phyloP scores from a whole-genome alignment of 1,140 invertebrate species.

The Drosophila bipectinata region DNA sequence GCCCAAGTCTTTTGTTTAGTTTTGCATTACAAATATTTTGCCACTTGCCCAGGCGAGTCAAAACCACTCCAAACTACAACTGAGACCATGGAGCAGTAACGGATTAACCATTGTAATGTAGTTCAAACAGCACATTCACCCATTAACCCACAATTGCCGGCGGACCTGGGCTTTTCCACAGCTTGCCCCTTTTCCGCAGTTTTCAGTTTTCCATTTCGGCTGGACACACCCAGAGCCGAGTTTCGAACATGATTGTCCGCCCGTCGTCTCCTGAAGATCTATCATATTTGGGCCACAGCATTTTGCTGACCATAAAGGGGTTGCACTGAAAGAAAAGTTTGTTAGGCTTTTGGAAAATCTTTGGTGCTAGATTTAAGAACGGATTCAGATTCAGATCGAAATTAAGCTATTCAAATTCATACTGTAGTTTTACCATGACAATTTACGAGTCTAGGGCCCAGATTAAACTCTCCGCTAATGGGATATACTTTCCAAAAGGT shows the following conservation, averaged over 20 bases:
- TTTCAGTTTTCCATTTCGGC: conserved; percentile 53
- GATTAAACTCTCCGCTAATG: too few species aligned
- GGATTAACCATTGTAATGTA: conserved; percentile 68
- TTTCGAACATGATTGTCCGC: conserved; percentile 42
- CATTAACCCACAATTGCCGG: conserved; percentile 76
- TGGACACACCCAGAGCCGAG: conserved; percentile 36
- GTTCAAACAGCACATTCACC: conserved; percentile 74
- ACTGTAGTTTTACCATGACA: too few species aligned
- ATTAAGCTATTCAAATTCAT: too few species aligned
- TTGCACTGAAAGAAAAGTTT: not conserved
- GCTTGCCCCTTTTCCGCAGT: conserved; percentile 16
- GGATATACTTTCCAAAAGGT: not conserved
- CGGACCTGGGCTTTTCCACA: conserved; percentile 35
- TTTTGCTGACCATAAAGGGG: conserved; percentile 7
- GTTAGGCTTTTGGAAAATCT: not conserved
- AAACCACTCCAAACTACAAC: conserved; percentile 8
- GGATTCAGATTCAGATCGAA: too few species aligned
- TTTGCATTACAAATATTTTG: conserved; percentile 49
- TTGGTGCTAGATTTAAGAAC: too few species aligned
- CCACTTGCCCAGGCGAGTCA: conserved; percentile 43
- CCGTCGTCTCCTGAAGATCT: conserved; percentile 44
- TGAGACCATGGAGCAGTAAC: conserved; percentile 11
- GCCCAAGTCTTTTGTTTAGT: conserved; percentile 44
- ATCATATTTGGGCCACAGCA: conserved; percentile 45
- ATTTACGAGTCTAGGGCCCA: too few species aligned